Evolutionary conservation across 2,888 invertebrate genomes (phyloP), one percentile per base, ranked within the genome.

Genomic region (Orthosia incerta): DNA sequence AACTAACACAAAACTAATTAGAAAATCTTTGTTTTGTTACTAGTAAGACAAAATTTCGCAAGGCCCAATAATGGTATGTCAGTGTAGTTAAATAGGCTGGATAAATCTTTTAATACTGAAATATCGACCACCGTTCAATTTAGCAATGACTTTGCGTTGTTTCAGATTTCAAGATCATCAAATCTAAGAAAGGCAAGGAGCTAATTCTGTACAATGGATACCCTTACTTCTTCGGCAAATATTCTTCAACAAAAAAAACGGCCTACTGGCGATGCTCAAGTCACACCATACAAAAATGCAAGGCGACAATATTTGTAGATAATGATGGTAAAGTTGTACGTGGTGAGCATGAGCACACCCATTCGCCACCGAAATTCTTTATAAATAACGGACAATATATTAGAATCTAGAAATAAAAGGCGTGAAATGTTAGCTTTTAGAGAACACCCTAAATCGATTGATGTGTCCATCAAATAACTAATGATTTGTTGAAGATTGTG

Each of bases 351-450:
- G 4, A 18, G 0, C 79, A 79, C 50, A 80, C 20, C 4, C 80
- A 79, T 60, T 26, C 18, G 26, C 68, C 78, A 23, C 76, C 76
- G 1, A 63, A 50, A 18, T 79, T 59, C 45, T 26, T 13, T 13
- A n/a, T 56, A 0, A 11, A 18, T 7, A 46, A 83, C 31, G 82
- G 82, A 12, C 15, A 71, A 50, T 82, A 76, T 65, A 4, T 72
- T 45, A 65, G 66, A 64, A 13, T 53, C 51, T 63, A 64, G n/a
- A 20, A 31, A 13, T 53, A 23, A 13, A 4, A 71, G 16, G 23
- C 2, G 15, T 55, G 2, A 39, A 39, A n/a, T 59, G 12, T 31
- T 39, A 39, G 39, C 9, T 39, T 39, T 9, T 9, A 39, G 7
- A 9, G 39, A 7, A 39, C 7, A 39, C 39, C 39, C 9, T 39